Percentiles rank a stretch among this genome's conserved stretches.
Evolutionary conservation across 1,140 invertebrate species (phyloP).

Genomic region (Bombus consobrinus): DNA sequence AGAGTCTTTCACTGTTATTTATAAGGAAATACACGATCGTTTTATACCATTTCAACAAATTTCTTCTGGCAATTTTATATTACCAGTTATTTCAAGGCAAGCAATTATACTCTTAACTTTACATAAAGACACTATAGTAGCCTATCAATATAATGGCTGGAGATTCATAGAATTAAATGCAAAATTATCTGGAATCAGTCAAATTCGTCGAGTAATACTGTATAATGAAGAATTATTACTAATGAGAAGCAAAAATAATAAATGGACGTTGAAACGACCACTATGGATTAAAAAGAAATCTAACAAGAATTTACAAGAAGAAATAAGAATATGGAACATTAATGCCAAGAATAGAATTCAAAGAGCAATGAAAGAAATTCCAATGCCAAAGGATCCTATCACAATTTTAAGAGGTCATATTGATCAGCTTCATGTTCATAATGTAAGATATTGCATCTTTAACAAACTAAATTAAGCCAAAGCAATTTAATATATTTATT

Average conservation of each 20-base stretch:
- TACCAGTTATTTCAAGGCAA: constrained; percentile 40
- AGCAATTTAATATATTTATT: background rate
- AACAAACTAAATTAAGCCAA: background rate
- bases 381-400: constrained; percentile 39
- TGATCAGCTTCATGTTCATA: constrained; percentile 40
- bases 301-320: constrained; percentile 55
- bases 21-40: constrained; percentile 74
- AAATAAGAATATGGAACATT: constrained; percentile 61
- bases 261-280: constrained; percentile 58
- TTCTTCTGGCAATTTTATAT: constrained; percentile 18
- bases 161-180: constrained; percentile 70
- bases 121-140: constrained; percentile 39
- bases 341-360: constrained; percentile 37
- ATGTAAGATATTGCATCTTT: constrained; percentile 46
- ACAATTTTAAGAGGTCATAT: constrained; percentile 54
- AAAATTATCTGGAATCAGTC: constrained; percentile 41
- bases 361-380: constrained; percentile 20
- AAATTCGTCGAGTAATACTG: constrained; percentile 9
- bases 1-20: constrained; percentile 68
- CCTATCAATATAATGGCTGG: constrained; percentile 82
- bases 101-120: constrained; percentile 53
- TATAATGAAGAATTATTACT: constrained; percentile 31
- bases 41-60: constrained; percentile 81
- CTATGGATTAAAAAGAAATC: constrained; percentile 56
- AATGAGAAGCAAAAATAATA: constrained; percentile 7